phyloP scores from a whole-genome alignment of 2,888 invertebrate genomes.

The Drosophila atroscutellata region DNA sequence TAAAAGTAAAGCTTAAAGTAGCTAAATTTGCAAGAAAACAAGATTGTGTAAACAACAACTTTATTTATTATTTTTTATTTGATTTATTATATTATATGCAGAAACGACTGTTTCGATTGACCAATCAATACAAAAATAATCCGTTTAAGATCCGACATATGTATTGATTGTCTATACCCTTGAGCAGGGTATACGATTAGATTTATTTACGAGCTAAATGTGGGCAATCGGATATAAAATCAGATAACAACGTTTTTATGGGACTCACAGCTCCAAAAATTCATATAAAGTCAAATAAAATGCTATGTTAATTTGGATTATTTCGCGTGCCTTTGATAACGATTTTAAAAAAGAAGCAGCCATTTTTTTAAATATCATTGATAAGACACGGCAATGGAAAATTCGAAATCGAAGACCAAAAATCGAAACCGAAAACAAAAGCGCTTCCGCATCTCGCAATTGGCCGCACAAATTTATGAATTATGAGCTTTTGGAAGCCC shows the following conservation, averaged over 20 bases:
- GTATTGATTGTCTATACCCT: neutral
- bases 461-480: slow-evolving; percentile 74
- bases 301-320: slow-evolving; percentile 25
- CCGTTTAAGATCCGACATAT: neutral
- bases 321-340: slow-evolving; percentile 32
- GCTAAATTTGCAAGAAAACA: neutral
- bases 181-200: slow-evolving; percentile 1
- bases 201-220: slow-evolving; percentile 67
- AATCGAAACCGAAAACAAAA: slow-evolving; percentile 52
- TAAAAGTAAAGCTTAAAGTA: neutral
- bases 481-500: slow-evolving; percentile 67
- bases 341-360: neutral
- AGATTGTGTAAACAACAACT: neutral
- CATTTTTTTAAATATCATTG: slow-evolving; percentile 32
- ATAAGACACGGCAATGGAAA: slow-evolving; percentile 57
- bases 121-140: neutral
- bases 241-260: slow-evolving; percentile 64
- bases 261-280: slow-evolving; percentile 29
- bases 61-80: neutral
- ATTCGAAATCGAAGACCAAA: slow-evolving; percentile 34
- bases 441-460: slow-evolving; percentile 72
- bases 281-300: slow-evolving; percentile 31
- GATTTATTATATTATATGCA: neutral
- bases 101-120: neutral
- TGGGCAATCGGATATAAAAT: slow-evolving; percentile 53